These are phyloP conservation scores for Cerastis leucographa DNA, from an alignment of 2,888 invertebrate species.

Conservation along the genomic window DNA sequence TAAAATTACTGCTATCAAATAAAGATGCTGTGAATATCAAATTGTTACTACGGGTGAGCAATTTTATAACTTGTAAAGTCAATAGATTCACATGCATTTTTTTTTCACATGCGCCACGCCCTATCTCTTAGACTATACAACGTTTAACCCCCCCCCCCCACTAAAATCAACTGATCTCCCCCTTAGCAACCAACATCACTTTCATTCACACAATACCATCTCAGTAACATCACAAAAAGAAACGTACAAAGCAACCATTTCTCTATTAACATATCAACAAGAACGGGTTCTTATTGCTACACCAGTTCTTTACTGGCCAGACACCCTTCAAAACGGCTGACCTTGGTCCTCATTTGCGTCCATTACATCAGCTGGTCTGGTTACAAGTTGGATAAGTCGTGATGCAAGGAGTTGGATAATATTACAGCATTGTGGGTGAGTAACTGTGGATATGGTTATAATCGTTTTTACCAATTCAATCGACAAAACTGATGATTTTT, in stretches of 20 bases:
- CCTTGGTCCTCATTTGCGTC: constrained; percentile 37
- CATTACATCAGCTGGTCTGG: constrained; percentile 31
- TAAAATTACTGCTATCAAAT: neutral
- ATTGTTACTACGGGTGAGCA: neutral
- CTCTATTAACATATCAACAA: constrained; percentile 32
- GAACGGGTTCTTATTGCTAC: constrained; percentile 45
- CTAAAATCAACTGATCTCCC: neutral
- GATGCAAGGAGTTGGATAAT: constrained; percentile 34
- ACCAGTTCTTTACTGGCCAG: constrained; percentile 42
- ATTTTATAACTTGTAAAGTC: neutral
- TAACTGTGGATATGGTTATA: neutral
- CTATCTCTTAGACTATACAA: neutral
- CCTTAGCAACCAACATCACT: neutral
- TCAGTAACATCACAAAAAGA: neutral
- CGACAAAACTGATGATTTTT: no score
- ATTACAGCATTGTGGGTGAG: neutral
- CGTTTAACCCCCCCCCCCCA: neutral
- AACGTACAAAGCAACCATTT: constrained; percentile 32
- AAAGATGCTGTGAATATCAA: neutral
- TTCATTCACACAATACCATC: constrained; percentile 19
- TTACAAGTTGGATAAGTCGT: constrained; percentile 20
- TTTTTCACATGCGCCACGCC: neutral
- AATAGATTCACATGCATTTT: neutral
- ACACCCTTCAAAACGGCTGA: constrained; percentile 48
- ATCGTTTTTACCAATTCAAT: no score